These are phyloP conservation scores for Halocynthia roretzi DNA, from an alignment of 23 tunicate genomes.

Conservation along the genomic window DNA sequence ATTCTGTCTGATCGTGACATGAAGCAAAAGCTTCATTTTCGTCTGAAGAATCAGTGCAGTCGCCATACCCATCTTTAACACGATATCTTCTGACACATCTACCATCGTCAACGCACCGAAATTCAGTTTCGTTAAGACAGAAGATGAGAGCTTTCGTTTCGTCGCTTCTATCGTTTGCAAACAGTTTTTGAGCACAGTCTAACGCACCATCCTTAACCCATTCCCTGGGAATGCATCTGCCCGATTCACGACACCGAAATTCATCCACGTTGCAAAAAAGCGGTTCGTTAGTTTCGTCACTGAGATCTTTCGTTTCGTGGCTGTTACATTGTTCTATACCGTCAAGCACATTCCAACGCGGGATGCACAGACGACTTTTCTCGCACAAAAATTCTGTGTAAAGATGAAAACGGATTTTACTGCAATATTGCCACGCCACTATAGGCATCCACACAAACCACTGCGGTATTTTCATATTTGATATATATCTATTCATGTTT, in stretches of 20 bases:
- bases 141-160: neutral
- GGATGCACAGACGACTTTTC: conserved; percentile 15
- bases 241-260: conserved; percentile 12
- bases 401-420: neutral
- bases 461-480: too few species aligned
- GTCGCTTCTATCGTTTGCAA: conserved; percentile 1
- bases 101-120: conserved; percentile 16
- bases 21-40: neutral
- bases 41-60: conserved; percentile 28
- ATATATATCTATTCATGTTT: too few species aligned
- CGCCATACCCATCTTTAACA: conserved; percentile 26
- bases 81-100: conserved; percentile 30
- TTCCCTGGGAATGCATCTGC: conserved; percentile 43
- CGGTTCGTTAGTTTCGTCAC: conserved; percentile 17
- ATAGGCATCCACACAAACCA: too few species aligned
- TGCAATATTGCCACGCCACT: too few species aligned
- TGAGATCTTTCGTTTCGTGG: neutral
- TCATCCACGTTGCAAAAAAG: conserved; percentile 10
- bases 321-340: conserved; percentile 16
- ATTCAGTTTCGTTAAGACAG: conserved; percentile 29
- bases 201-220: conserved; percentile 31
- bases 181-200: conserved; percentile 12
- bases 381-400: conserved; percentile 7
- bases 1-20: conserved; percentile 2
- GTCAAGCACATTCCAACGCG: conserved; percentile 21